Percentiles rank a stretch among this genome's conserved stretches.
These are phyloP conservation scores for Andrena hattorfiana DNA, from an alignment of 2,888 invertebrate species.

Conservation along the genomic window DNA sequence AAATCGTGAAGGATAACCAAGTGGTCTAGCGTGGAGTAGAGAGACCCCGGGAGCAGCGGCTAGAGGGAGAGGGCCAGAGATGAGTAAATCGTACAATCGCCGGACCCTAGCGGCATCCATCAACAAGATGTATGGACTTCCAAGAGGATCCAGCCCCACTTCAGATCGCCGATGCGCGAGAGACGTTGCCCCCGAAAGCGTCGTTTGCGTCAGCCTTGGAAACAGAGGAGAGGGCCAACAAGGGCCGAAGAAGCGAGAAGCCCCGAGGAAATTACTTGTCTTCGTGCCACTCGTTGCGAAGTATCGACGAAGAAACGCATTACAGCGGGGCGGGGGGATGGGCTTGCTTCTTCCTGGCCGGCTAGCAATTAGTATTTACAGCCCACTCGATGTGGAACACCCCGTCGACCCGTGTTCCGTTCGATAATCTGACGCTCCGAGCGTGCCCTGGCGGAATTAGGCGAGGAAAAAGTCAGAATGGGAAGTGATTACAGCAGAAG, in stretches of 20 bases:
- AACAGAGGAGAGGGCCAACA: neutral
- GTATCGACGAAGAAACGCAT: conserved; percentile 64
- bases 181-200: conserved; percentile 42
- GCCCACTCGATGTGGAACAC: neutral
- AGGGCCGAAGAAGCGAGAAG: conserved; percentile 17
- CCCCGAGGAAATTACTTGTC: conserved; percentile 60
- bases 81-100: conserved; percentile 64
- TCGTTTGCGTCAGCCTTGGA: conserved; percentile 42
- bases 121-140: conserved; percentile 74
- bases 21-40: conserved; percentile 3
- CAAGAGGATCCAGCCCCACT: conserved; percentile 47
- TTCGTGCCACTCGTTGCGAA: conserved; percentile 44
- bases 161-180: conserved; percentile 45
- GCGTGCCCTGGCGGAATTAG: neutral
- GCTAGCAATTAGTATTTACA: conserved; percentile 37
- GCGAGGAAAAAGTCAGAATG: neutral
- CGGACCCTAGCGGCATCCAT: conserved; percentile 69
- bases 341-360: conserved; percentile 17
- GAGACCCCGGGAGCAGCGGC: neutral
- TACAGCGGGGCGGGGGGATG: conserved; percentile 35
- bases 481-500: no score
- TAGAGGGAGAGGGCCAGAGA: conserved; percentile 24
- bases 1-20: conserved; percentile 49
- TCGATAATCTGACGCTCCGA: neutral
- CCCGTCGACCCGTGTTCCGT: neutral